phyloP scores from a whole-genome alignment of 2,113 vertebrate genomes.

The Rhineura floridana region DNA sequence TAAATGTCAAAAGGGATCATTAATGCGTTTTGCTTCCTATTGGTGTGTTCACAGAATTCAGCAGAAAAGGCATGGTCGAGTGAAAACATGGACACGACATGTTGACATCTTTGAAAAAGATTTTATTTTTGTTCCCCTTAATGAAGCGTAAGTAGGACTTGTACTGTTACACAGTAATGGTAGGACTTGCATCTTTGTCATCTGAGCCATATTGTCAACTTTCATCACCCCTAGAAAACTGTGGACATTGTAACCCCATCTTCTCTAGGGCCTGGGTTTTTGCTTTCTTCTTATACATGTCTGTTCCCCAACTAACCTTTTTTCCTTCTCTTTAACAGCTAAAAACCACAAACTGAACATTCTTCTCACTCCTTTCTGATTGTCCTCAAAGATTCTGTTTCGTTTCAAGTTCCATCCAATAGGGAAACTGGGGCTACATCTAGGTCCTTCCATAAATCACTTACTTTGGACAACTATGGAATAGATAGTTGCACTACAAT shows the following conservation, averaged over 20 bases:
- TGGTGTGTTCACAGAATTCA: constrained; percentile 83
- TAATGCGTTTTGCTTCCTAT: constrained; percentile 11
- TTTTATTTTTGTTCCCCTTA: constrained; percentile 98
- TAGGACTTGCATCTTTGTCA: not conserved
- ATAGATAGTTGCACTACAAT: not conserved
- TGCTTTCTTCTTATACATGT: too few relatives aligned
- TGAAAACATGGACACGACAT: constrained; percentile 97
- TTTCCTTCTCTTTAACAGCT: too few relatives aligned
- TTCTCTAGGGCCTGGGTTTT: too few relatives aligned
- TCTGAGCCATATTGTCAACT: not conserved
- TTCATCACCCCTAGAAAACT: not conserved
- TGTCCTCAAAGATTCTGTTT: too few relatives aligned
- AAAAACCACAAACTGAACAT: too few relatives aligned
- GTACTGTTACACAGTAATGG: not conserved
- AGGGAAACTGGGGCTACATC: too few relatives aligned
- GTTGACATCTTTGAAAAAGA: constrained; percentile 99
- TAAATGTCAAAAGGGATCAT: not conserved
- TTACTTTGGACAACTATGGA: not conserved
- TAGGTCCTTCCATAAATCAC: not conserved
- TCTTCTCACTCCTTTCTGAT: too few relatives aligned
- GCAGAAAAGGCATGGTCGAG: constrained; percentile 92
- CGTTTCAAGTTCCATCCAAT: too few relatives aligned
- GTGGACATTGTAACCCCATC: not conserved
- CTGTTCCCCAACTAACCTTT: too few relatives aligned
- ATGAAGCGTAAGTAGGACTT: constrained; percentile 92